Conservation (phyloP, 2,113 vertebrate genomes). For the Onychorhynchus coronatus region DNA sequence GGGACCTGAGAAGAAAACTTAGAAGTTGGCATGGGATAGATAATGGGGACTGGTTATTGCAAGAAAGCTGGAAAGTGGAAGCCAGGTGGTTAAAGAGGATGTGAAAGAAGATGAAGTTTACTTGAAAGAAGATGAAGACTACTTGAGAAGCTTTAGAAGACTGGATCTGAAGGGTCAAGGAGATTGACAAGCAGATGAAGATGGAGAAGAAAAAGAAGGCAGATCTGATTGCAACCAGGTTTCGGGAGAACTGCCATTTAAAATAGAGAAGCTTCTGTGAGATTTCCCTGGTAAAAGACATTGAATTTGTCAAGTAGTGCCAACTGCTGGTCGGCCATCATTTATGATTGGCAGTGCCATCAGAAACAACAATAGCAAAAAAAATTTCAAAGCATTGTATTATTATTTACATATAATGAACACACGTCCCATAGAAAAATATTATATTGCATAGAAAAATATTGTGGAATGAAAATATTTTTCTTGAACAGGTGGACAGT, state of each 20-base stretch:
- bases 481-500: neutral
- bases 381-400: neutral
- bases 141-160: neutral
- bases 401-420: neutral
- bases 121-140: neutral
- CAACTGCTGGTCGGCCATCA: neutral
- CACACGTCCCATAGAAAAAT: neutral
- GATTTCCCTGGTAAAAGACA: neutral
- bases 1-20: neutral
- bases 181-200: neutral
- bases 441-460: neutral
- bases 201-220: neutral
- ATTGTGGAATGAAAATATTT: neutral
- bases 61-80: neutral
- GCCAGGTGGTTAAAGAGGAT: neutral
- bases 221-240: neutral
- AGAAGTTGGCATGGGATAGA: neutral
- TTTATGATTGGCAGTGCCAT: neutral
- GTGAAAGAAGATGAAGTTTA: neutral
- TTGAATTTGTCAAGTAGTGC: neutral
- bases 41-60: neutral
- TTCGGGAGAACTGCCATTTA: neutral
- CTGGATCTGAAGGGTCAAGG: neutral
- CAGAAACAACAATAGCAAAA: neutral
- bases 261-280: neutral